phyloP scores from a whole-genome alignment of 92 coral and sea anemone species.

The Blastomussa wellsi region DNA sequence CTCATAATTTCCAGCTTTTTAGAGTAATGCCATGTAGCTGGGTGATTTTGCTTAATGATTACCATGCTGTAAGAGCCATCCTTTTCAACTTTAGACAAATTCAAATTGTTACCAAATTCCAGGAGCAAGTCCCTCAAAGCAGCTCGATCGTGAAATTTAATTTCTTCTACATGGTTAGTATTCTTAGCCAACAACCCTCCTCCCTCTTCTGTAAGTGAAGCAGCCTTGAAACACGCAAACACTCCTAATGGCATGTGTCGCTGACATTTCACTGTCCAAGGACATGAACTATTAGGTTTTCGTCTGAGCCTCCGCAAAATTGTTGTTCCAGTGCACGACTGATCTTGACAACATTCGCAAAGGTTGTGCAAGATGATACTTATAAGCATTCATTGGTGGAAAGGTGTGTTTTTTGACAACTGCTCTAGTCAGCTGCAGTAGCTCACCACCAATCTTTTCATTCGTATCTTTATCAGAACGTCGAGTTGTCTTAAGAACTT shows the following conservation, averaged over 20 bases:
- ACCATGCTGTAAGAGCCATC: slow-evolving; percentile 53
- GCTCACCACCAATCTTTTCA: slow-evolving; percentile 30
- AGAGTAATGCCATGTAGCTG: slow-evolving; percentile 36
- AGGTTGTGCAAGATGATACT: slow-evolving; percentile 63
- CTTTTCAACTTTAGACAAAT: slow-evolving; percentile 43
- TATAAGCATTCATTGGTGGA: slow-evolving; percentile 26
- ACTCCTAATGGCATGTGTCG: slow-evolving; percentile 43
- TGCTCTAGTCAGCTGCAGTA: slow-evolving; percentile 51
- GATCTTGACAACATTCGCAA: neutral
- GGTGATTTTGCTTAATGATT: slow-evolving; percentile 36
- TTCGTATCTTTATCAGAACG: neutral
- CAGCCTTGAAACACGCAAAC: slow-evolving; percentile 22
- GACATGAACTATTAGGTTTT: neutral
- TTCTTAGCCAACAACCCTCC: neutral
- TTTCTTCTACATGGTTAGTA: slow-evolving; percentile 8
- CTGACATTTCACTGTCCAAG: slow-evolving; percentile 50
- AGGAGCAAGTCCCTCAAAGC: slow-evolving; percentile 19
- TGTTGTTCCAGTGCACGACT: slow-evolving; percentile 50
- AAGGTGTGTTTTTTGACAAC: slow-evolving; percentile 54
- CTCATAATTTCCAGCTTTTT: slow-evolving; percentile 38
- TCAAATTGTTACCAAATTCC: slow-evolving; percentile 42
- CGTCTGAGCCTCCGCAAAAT: neutral
- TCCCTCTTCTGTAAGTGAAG: neutral
- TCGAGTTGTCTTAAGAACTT: neutral
- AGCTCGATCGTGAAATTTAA: neutral